These are phyloP conservation scores for Pseudococcus longispinus DNA, from an alignment of 2,888 invertebrate genomes.

Conservation along the genomic window DNA sequence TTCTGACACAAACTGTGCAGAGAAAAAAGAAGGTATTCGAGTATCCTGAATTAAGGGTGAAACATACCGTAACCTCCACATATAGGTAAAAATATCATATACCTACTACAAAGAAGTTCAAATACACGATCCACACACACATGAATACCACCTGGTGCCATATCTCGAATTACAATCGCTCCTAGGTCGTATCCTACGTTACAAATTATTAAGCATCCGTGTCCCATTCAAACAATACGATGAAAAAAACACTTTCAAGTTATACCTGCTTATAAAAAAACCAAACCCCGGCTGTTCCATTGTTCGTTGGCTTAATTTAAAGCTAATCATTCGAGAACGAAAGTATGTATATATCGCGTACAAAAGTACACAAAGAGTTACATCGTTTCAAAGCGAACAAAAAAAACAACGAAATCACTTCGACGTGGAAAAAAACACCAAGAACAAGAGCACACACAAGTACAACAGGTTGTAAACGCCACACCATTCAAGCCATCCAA, in stretches of 20 bases:
- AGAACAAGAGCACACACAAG: neutral
- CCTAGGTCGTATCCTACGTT: slow-evolving; percentile 36
- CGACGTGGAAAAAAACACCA: neutral
- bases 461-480: slow-evolving; percentile 36
- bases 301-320: slow-evolving; percentile 47
- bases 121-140: neutral
- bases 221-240: slow-evolving; percentile 46
- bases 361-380: slow-evolving; percentile 41
- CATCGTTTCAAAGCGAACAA: slow-evolving; percentile 5
- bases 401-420: slow-evolving; percentile 20
- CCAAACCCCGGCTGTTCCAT: slow-evolving; percentile 2
- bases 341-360: neutral
- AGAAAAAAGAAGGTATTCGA: neutral
- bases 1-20: neutral
- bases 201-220: slow-evolving; percentile 54
- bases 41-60: neutral
- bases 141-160: slow-evolving; percentile 55
- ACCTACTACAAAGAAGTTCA: neutral
- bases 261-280: slow-evolving; percentile 18
- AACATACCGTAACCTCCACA: neutral
- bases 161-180: slow-evolving; percentile 56
- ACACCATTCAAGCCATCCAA: too few species aligned
- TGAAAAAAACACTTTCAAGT: slow-evolving; percentile 50
- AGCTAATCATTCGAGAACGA: slow-evolving; percentile 55
- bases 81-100: neutral